phyloP scores from a whole-genome alignment of 2,113 vertebrate species.

The Triplophysa siluroides region DNA sequence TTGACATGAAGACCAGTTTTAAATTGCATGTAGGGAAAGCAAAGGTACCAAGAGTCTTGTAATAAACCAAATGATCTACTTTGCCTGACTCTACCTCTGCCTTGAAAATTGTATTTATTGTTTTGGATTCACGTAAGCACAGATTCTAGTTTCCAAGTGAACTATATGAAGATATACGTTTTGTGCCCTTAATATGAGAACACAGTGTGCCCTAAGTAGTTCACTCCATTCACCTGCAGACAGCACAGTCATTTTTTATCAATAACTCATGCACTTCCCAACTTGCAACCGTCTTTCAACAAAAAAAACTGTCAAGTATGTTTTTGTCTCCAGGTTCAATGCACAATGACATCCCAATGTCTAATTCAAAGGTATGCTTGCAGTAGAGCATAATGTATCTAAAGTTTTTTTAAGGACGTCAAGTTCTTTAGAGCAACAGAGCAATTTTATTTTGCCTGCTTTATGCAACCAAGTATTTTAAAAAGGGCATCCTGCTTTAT shows the following conservation, averaged over 20 bases:
- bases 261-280: constrained; percentile 13
- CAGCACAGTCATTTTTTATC: constrained; percentile 4
- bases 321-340: not conserved
- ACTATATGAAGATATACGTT: not conserved
- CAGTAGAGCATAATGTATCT: not conserved
- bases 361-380: not conserved
- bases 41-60: not conserved
- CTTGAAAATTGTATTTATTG: not conserved
- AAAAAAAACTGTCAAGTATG: too few species aligned
- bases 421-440: not conserved
- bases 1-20: not conserved
- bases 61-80: not conserved
- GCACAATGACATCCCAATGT: too few species aligned
- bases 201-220: constrained; percentile 59
- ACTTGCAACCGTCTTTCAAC: not conserved
- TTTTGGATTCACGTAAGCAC: not conserved
- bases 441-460: constrained; percentile 5
- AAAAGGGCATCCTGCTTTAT: not conserved
- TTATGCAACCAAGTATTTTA: not conserved
- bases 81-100: not conserved
- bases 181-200: constrained; percentile 44
- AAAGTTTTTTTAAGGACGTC: not conserved
- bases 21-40: not conserved
- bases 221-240: constrained; percentile 68
- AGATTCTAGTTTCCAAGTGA: not conserved